A percentile compares a stretch with the other conserved stretches of the same genome.
phyloP scores from a whole-genome alignment of 2,113 vertebrate species.

The Tympanuchus pallidicinctus region DNA sequence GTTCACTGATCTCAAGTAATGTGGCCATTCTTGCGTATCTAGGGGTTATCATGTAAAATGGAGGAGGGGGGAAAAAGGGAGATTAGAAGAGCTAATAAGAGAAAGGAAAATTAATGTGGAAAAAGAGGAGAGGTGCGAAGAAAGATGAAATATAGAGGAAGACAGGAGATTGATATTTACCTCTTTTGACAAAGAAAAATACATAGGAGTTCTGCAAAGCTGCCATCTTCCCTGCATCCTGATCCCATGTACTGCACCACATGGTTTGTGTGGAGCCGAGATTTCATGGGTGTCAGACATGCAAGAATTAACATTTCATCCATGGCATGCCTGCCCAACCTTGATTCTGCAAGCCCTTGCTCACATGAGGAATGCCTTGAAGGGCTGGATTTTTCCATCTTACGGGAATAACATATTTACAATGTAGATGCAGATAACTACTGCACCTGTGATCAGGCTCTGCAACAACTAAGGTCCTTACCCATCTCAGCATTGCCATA shows the following conservation, averaged over 20 bases:
- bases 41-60: not conserved
- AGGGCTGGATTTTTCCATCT: conserved; percentile 43
- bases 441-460: conserved; percentile 17
- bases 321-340: conserved; percentile 21
- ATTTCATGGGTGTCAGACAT: conserved; percentile 13
- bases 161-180: not conserved
- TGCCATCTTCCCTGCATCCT: conserved; percentile 27
- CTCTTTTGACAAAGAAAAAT: conserved; percentile 14
- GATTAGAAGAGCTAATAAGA: not conserved
- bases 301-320: conserved; percentile 46
- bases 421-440: not conserved
- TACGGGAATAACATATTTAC: not conserved
- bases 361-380: conserved; percentile 42
- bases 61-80: not conserved
- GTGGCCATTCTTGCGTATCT: not conserved
- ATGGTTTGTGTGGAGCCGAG: not conserved
- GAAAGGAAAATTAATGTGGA: not conserved
- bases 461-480: conserved; percentile 32
- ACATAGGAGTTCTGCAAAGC: conserved; percentile 22
- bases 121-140: not conserved
- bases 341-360: conserved; percentile 52
- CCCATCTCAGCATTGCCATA: conserved; percentile 8
- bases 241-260: conserved; percentile 10
- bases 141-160: not conserved
- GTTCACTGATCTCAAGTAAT: not conserved